These are phyloP conservation scores for Anoncus sp. DNA, from an alignment of 2,888 invertebrate species.

Conservation along the genomic window DNA sequence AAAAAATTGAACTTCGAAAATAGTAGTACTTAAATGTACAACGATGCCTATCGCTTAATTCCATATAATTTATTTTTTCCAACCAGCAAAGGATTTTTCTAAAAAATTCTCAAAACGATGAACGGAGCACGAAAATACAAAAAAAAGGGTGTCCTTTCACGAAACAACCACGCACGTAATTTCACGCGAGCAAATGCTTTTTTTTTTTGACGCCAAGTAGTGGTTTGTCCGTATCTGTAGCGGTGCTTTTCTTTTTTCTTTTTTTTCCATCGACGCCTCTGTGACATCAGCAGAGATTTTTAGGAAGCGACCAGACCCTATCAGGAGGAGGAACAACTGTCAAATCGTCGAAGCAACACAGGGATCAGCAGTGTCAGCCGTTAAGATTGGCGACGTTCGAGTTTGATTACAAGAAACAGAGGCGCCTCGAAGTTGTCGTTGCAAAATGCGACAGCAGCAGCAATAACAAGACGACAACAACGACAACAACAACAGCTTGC, in stretches of 20 bases:
- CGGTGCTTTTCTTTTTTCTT: conserved; percentile 80
- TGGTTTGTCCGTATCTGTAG: conserved; percentile 82
- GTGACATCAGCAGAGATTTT: conserved; percentile 82
- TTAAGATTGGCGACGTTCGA: conserved; percentile 79
- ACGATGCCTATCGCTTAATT: too few relatives aligned
- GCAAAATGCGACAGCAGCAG: conserved; percentile 35
- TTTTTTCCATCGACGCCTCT: conserved; percentile 78
- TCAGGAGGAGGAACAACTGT: conserved; percentile 74
- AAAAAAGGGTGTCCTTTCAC: conserved; percentile 23
- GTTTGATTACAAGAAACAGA: conserved; percentile 75
- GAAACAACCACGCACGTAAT: conserved; percentile 15
- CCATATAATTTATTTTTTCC: too few relatives aligned
- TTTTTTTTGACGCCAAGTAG: conserved; percentile 76
- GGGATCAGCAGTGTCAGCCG: conserved; percentile 82
- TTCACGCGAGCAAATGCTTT: conserved; percentile 68
- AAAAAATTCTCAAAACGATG: background rate
- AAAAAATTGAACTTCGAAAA: too few relatives aligned
- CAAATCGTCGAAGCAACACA: conserved; percentile 80
- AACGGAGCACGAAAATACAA: background rate
- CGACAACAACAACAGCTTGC: conserved; percentile 6
- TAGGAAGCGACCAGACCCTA: conserved; percentile 80
- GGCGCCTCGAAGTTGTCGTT: conserved; percentile 37
- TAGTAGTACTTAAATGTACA: too few relatives aligned
- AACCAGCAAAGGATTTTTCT: too few relatives aligned
- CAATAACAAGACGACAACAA: conserved; percentile 13